Conservation (phyloP, 2,797 vertebrate genomes). For the Falco rusticolus region DNA sequence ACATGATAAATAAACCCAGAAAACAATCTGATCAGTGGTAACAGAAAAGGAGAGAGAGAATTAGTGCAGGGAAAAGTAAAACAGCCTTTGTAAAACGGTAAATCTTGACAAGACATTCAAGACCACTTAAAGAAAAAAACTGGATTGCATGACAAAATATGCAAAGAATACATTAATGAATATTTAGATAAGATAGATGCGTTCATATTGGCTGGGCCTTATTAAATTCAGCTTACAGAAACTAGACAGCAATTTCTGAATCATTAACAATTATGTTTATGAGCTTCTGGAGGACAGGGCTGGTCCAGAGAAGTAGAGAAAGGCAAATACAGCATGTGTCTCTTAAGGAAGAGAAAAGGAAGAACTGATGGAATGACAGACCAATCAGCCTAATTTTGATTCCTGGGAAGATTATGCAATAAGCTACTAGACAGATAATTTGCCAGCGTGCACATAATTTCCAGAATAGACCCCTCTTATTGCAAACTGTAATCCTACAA, state of each 20-base stretch:
- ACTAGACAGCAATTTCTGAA: neutral
- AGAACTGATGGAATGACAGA: neutral
- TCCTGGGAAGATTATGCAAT: neutral
- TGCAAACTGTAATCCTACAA: neutral
- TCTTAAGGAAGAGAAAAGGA: neutral
- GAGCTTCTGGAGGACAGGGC: neutral
- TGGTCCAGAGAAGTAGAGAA: neutral
- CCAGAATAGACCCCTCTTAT: neutral
- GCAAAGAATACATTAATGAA: neutral
- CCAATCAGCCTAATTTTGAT: neutral
- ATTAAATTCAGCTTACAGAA: slow-evolving; percentile 32
- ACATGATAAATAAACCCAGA: neutral
- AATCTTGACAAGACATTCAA: neutral
- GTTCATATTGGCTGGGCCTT: neutral
- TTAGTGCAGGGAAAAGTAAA: neutral
- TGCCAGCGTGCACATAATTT: neutral
- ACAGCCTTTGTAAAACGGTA: neutral
- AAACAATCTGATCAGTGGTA: neutral
- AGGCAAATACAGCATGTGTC: neutral
- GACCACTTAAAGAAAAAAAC: neutral
- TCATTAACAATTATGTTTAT: slow-evolving; percentile 20
- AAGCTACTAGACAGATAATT: neutral
- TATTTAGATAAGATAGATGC: neutral
- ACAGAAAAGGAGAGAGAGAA: neutral
- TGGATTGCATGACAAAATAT: neutral